Conservation (phyloP, 2,113 vertebrate species). For the Zapornia atra region DNA sequence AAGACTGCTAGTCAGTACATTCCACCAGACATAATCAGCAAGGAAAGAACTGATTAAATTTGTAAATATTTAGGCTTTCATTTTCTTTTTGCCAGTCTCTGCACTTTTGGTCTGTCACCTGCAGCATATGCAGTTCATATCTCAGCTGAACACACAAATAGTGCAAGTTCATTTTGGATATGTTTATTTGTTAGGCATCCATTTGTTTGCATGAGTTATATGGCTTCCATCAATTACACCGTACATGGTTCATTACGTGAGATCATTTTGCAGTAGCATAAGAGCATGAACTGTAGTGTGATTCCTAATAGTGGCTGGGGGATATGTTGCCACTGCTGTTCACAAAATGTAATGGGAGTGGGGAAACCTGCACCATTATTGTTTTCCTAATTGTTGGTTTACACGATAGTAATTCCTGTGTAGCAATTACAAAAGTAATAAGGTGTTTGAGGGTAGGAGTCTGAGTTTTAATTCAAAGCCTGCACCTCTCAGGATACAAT, state of each 20-base stretch:
- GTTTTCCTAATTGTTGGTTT: slow-evolving; percentile 31
- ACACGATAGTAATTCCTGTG: neutral
- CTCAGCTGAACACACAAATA: slow-evolving; percentile 42
- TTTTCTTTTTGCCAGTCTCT: neutral
- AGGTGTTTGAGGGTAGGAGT: neutral
- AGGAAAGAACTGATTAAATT: neutral
- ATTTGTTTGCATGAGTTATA: slow-evolving; percentile 52
- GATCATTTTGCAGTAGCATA: slow-evolving; percentile 22
- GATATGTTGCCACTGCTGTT: neutral
- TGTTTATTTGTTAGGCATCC: slow-evolving; percentile 52
- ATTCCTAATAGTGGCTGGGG: neutral
- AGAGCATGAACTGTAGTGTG: slow-evolving; percentile 12
- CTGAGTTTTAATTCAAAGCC: neutral
- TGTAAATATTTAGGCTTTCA: neutral
- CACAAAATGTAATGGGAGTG: slow-evolving; percentile 30
- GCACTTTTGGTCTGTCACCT: slow-evolving; percentile 18
- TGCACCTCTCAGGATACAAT: neutral
- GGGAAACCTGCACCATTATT: slow-evolving; percentile 27
- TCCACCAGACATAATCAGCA: neutral
- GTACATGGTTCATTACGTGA: neutral
- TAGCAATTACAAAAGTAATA: neutral
- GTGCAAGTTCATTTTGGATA: slow-evolving; percentile 33
- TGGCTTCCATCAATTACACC: slow-evolving; percentile 28
- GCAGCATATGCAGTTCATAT: neutral
- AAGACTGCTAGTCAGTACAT: neutral